Evolutionary conservation across 2,888 invertebrate genomes (phyloP), one percentile per base, ranked within the genome.

Genomic region (Drosophila neonasuta): DNA sequence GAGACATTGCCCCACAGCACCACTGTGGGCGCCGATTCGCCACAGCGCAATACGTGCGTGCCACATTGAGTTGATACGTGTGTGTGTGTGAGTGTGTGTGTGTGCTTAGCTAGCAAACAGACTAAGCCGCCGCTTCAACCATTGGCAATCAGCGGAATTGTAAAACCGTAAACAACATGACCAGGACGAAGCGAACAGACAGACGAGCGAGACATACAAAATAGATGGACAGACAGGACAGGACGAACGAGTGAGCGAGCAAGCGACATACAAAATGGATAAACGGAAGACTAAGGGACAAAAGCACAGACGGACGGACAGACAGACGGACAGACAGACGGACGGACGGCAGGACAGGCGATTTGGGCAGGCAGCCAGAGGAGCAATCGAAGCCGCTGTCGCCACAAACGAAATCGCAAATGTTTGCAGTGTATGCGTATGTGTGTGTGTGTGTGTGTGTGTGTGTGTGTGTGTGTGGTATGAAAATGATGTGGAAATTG

Each of bases 91-190:
- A 17, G n/a, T 42, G 45, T 45, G 41, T 63, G 60, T 57, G 54
- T 52, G 61, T 51, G 62, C 59, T 42, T 59, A 39, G 48, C 58
- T 46, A 48, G 67, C 74, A 77, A 78, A 74, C 66, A 62, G 62
- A 68, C 76, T 80, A 80, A 79, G 75, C 78, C 66, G 36, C 58
- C 71, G 68, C 48, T 73, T 68, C 50, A 76, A 79, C 77, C 80
- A 69, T 62, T 65, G 77, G 69, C 85, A 80, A 84, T 84, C 80
- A 80, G 85, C 77, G 69, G 62, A 81, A 84, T 81, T 80, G 82
- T 79, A 77, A 81, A 77, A 74, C 85, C 85, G 77, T 84, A 81
- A 84, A 77, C 74, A 84, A 76, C 79, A 71, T 50, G 68, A 60
- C 51, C 73, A 61, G 66, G 41, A 55, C 55, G 55, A 41, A 15